These are phyloP conservation scores for Carassius gibelio DNA, from an alignment of 2,113 vertebrate genomes.

Conservation along the genomic window DNA sequence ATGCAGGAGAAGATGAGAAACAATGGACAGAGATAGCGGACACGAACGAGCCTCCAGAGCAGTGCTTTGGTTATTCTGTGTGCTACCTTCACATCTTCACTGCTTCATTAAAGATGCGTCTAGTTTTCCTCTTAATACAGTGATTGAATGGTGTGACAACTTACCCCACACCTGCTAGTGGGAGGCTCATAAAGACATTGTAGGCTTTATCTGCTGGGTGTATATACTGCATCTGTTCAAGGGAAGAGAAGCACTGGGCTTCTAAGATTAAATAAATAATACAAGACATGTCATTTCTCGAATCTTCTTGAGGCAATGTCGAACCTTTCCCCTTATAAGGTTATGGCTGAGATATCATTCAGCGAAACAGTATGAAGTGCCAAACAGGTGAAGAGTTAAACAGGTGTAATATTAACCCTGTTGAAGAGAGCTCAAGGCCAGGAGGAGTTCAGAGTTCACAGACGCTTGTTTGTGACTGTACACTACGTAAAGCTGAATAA, in stretches of 20 bases:
- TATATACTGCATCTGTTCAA: background rate
- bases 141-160: too few species aligned
- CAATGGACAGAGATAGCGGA: background rate
- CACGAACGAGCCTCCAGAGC: too few species aligned
- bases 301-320: background rate
- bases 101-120: too few species aligned
- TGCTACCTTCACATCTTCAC: too few species aligned
- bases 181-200: too few species aligned
- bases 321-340: background rate
- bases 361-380: background rate
- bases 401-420: slow-evolving; percentile 16
- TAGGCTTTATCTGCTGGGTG: background rate
- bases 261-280: background rate
- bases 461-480: background rate
- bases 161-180: too few species aligned
- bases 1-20: background rate
- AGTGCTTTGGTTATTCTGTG: too few species aligned
- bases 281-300: background rate
- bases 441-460: background rate
- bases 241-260: background rate
- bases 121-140: too few species aligned
- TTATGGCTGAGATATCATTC: background rate
- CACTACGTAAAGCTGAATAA: too few species aligned
- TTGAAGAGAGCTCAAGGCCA: slow-evolving; percentile 8
- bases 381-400: background rate